These are phyloP conservation scores for Tetragonula clypearis DNA, from an alignment of 1,140 invertebrate species.

Conservation along the genomic window DNA sequence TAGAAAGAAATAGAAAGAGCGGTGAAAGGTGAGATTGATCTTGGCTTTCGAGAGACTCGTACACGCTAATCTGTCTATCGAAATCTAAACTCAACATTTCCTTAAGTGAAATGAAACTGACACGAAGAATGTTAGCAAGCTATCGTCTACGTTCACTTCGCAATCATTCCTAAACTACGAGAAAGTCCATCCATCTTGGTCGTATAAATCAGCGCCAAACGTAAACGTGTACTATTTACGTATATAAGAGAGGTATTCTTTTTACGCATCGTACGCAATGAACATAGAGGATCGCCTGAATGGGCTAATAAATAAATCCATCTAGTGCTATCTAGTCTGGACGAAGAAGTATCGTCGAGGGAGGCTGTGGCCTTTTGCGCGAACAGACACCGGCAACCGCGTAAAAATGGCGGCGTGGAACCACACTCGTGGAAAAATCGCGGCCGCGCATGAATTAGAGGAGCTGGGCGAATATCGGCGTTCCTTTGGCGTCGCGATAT, in stretches of 20 bases:
- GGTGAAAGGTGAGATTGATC: too few species aligned
- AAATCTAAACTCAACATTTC: background rate
- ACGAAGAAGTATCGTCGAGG: background rate
- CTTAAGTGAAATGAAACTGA: background rate
- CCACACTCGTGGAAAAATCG: slow-evolving; percentile 33
- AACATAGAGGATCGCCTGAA: slow-evolving; percentile 2
- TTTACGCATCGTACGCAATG: slow-evolving; percentile 16
- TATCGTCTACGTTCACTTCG: background rate
- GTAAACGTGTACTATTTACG: background rate
- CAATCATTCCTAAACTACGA: background rate
- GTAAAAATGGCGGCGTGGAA: slow-evolving; percentile 11
- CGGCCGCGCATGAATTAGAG: slow-evolving; percentile 56
- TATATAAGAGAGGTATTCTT: background rate
- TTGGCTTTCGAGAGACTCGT: too few species aligned
- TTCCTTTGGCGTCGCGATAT: slow-evolving; percentile 36
- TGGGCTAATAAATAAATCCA: slow-evolving; percentile 48
- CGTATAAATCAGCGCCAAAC: background rate
- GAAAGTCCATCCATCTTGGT: background rate
- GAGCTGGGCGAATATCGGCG: slow-evolving; percentile 47
- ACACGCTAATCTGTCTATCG: background rate
- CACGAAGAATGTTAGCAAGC: background rate
- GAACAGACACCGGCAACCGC: background rate
- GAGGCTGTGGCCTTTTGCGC: slow-evolving; percentile 22
- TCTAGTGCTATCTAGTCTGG: background rate
- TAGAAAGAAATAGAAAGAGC: too few species aligned